These are phyloP conservation scores for Danio kyathit DNA, from an alignment of 2,797 vertebrate species.

Conservation along the genomic window DNA sequence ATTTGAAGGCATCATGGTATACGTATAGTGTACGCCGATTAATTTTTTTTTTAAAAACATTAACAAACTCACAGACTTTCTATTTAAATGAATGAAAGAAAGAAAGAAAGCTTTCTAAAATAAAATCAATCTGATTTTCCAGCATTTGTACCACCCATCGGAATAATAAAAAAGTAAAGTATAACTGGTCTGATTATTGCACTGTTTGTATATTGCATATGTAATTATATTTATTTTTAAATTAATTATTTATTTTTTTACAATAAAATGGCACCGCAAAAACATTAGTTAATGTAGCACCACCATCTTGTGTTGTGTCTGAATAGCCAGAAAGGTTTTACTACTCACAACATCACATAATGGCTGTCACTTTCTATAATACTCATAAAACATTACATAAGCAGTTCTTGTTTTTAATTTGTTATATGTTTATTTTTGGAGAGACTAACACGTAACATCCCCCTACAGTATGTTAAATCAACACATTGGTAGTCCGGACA, in stretches of 20 bases:
- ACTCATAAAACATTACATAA: constrained; percentile 17
- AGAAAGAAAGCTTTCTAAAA: background rate
- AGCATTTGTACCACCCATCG: background rate
- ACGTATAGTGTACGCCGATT: background rate
- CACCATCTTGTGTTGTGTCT: constrained; percentile 25
- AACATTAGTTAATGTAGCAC: background rate
- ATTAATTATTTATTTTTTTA: too few relatives aligned
- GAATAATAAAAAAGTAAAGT: background rate
- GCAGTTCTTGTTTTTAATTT: background rate
- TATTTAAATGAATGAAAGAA: background rate
- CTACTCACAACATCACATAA: background rate
- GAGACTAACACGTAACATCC: background rate
- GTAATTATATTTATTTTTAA: too few relatives aligned
- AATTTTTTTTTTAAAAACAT: background rate
- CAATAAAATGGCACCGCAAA: too few relatives aligned
- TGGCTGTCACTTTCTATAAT: background rate
- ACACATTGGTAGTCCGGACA: background rate
- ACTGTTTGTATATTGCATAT: too few relatives aligned
- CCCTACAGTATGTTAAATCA: background rate
- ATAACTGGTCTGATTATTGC: too few relatives aligned
- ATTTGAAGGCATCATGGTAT: background rate
- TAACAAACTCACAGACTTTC: background rate
- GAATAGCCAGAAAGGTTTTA: constrained; percentile 9
- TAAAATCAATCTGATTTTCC: background rate
- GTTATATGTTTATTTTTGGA: background rate